Conservation (phyloP, 1,140 invertebrate genomes). For the Ceratosolen solmsi region DNA sequence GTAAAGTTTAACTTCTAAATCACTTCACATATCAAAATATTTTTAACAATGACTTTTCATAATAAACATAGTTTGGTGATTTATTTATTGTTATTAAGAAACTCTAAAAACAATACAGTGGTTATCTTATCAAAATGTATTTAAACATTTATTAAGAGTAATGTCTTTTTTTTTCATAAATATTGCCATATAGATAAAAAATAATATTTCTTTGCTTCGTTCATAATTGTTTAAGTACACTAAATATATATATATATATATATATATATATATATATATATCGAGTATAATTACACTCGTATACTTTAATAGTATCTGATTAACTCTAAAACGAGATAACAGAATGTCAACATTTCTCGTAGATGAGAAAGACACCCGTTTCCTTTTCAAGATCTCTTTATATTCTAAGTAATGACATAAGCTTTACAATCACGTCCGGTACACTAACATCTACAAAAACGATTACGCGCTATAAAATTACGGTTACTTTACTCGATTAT, state of each 20-base stretch:
- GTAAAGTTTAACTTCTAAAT: too few relatives aligned
- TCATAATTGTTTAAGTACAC: background rate
- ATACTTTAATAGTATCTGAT: slow-evolving; percentile 12
- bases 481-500: background rate
- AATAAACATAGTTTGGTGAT: background rate
- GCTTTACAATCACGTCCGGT: background rate
- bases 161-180: background rate
- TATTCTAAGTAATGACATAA: background rate
- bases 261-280: too few relatives aligned
- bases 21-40: too few relatives aligned
- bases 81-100: background rate
- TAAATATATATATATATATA: too few relatives aligned
- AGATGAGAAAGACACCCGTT: background rate
- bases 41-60: too few relatives aligned
- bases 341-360: slow-evolving; percentile 6
- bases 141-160: background rate
- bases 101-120: background rate
- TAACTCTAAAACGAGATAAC: background rate
- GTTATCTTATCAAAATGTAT: background rate
- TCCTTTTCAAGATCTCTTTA: background rate
- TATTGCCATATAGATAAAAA: background rate
- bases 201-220: background rate
- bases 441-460: background rate
- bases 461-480: background rate
- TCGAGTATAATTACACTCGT: background rate